Evolutionary conservation across 2,888 invertebrate species (phyloP), one percentile per base, ranked within the genome.

Genomic region (Microctonus brassicae): DNA sequence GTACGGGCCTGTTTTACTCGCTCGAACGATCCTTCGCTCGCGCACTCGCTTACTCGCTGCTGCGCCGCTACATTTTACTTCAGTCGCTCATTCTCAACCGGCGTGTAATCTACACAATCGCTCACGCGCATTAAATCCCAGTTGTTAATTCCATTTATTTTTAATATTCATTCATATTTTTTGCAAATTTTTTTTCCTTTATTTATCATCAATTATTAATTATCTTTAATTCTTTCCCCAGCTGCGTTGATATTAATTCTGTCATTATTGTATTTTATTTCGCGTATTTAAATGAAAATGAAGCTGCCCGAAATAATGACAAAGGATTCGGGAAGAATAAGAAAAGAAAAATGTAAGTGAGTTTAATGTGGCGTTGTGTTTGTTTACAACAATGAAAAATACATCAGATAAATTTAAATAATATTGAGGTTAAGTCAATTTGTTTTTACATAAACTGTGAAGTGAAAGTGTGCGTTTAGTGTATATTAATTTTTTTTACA

Each of bases 81-180:
- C 83, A 83, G 83, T 83, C 82, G 79, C 79, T 79, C 79, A 72
- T 71, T 76, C 77, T 81, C 78, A 78, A 79, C 77, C 75, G 79
- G 77, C 76, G 79, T 75, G 72, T 64, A 26, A 66, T 69, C 29
- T 47, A 47, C 47, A 47, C 17, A 3, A 17, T n/a, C n/a, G 17
- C 20, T 17, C 33, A 76, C 78, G 68, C 76, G 73, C 74, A 9
- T 74, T 76, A 68, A 76, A 68, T 74, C 11, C 53, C 17, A 20
- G 17, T 22, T 20, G n/a, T 17, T 52, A 11, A 22, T 24, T 53
- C 20, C n/a, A 1, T 39, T 13, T 36, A 5, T 39, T n/a, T n/a
- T 39, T 5, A 39, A 39, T 2, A n/a, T n/a, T n/a, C n/a, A n/a
- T n/a, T n/a, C n/a, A n/a, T n/a, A n/a, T n/a, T n/a, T n/a, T n/a